Percentiles rank a stretch among this genome's conserved stretches.
These are phyloP conservation scores for Epinephelus cyanopodus DNA, from an alignment of 2,113 vertebrate species.

Conservation along the genomic window DNA sequence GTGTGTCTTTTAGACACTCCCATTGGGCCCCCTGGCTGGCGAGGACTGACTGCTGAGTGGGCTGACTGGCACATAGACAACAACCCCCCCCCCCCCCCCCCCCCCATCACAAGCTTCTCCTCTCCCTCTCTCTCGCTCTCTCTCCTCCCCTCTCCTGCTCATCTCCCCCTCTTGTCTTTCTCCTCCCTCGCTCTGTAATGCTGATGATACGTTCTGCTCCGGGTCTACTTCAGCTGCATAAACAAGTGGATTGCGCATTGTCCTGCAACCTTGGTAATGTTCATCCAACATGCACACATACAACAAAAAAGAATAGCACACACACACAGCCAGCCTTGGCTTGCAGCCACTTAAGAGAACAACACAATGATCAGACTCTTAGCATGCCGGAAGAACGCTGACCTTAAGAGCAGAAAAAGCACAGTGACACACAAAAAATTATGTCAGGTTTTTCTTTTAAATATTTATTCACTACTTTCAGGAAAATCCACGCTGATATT, in stretches of 20 bases:
- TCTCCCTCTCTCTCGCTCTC: not conserved
- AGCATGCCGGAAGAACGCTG: slow-evolving; percentile 33
- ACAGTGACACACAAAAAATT: not conserved
- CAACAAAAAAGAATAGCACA: slow-evolving; percentile 18
- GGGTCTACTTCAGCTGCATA: slow-evolving; percentile 65
- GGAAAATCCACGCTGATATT: not conserved
- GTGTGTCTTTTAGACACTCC: slow-evolving; percentile 56
- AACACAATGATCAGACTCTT: slow-evolving; percentile 42
- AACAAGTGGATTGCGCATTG: slow-evolving; percentile 52
- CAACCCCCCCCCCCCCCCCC: not conserved
- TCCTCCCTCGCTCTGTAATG: slow-evolving; percentile 30
- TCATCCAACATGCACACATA: slow-evolving; percentile 10
- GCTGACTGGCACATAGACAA: slow-evolving; percentile 67
- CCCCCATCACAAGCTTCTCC: not conserved
- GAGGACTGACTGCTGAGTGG: slow-evolving; percentile 73
- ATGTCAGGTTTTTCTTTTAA: not conserved
- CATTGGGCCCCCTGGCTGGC: slow-evolving; percentile 53
- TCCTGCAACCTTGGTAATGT: slow-evolving; percentile 47
- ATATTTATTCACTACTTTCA: slow-evolving; percentile 1
- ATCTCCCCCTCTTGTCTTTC: slow-evolving; percentile 29
- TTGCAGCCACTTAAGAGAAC: slow-evolving; percentile 29
- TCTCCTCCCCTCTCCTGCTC: slow-evolving; percentile 6
- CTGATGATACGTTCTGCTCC: slow-evolving; percentile 45
- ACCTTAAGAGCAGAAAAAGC: not conserved
- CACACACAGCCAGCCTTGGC: slow-evolving; percentile 17